phyloP scores from a whole-genome alignment of 2,797 vertebrate genomes.

The Masticophis lateralis region DNA sequence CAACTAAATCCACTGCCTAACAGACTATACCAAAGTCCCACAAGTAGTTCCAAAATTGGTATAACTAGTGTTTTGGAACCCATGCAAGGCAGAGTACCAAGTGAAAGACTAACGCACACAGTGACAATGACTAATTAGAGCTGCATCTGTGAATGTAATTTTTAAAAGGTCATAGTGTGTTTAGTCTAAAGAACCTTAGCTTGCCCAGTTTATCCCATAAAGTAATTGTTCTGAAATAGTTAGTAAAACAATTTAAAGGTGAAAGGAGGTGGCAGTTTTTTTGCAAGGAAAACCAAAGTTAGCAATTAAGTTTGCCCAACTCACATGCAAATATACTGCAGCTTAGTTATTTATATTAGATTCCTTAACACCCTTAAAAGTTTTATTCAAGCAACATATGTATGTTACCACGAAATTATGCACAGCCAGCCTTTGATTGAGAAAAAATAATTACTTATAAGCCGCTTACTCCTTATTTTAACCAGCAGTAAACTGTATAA shows the following conservation, averaged over 20 bases:
- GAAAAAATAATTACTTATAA: slow-evolving; percentile 85
- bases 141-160: slow-evolving; percentile 73
- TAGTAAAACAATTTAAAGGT: slow-evolving; percentile 85
- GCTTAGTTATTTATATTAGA: slow-evolving; percentile 67
- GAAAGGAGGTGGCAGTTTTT: slow-evolving; percentile 75
- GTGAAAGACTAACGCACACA: slow-evolving; percentile 74
- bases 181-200: slow-evolving; percentile 74
- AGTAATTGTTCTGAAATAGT: slow-evolving; percentile 75
- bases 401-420: slow-evolving; percentile 84
- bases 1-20: slow-evolving; percentile 75
- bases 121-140: slow-evolving; percentile 73
- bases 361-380: slow-evolving; percentile 83
- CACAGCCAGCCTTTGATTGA: slow-evolving; percentile 87
- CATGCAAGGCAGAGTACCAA: slow-evolving; percentile 77
- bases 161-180: slow-evolving; percentile 72
- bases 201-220: slow-evolving; percentile 78
- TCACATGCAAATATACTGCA: slow-evolving; percentile 75
- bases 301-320: slow-evolving; percentile 77
- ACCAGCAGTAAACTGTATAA: slow-evolving; percentile 97
- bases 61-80: slow-evolving; percentile 77
- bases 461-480: slow-evolving; percentile 91
- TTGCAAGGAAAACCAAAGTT: slow-evolving; percentile 76
- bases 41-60: slow-evolving; percentile 75
- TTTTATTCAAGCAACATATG: slow-evolving; percentile 81
- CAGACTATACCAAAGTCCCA: slow-evolving; percentile 78